Percentiles rank a stretch among this genome's conserved stretches.
phyloP scores from a whole-genome alignment of 2,113 vertebrate genomes.

The Ptilorrhoa leucosticta region DNA sequence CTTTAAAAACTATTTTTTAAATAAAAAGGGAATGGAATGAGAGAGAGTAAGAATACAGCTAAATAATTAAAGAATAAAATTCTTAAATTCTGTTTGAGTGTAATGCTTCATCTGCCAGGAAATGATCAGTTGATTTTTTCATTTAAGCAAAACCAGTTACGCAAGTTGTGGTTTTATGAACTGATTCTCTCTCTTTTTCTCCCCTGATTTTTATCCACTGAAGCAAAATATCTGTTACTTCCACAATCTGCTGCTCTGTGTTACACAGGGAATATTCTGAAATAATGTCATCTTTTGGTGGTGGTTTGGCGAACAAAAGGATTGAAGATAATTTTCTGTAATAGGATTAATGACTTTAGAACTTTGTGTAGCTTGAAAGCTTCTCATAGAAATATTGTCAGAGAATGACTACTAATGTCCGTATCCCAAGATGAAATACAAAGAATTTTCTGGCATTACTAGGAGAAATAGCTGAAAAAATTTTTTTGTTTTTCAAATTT shows the following conservation, averaged over 20 bases:
- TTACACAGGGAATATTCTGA: background rate
- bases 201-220: background rate
- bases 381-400: background rate
- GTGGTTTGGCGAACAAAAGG: background rate
- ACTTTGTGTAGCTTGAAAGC: background rate
- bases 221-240: slow-evolving; percentile 2
- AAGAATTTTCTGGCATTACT: background rate
- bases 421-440: background rate
- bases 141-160: slow-evolving; percentile 1
- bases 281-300: background rate
- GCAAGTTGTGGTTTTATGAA: slow-evolving; percentile 11
- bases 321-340: background rate
- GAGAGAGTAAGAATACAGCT: background rate
- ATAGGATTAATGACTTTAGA: background rate
- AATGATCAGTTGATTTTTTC: slow-evolving; percentile 29
- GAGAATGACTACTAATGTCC: background rate
- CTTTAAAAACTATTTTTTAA: background rate
- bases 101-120: slow-evolving; percentile 16
- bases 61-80: slow-evolving; percentile 5
- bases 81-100: background rate
- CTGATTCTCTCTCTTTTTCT: background rate
- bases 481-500: rapidly evolving
- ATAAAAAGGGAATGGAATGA: background rate
- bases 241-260: background rate
- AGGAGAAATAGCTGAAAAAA: background rate